Base-by-base conservation (phyloP, 2,113 vertebrate genomes). In the Nematolebias whitei region DNA sequence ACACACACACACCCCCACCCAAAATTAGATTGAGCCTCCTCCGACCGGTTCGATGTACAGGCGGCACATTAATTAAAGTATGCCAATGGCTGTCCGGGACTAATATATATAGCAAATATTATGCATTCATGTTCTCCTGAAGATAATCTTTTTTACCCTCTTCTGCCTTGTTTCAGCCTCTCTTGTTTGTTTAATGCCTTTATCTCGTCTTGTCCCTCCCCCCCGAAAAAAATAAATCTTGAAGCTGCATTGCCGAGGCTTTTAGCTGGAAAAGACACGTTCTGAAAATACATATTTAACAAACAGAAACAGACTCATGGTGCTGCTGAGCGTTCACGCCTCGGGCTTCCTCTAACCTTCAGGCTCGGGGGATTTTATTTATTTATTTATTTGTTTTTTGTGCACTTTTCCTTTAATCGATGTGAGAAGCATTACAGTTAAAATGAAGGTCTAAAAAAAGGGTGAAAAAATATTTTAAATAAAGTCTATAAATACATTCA, bases 101-200 rank as follows among this genome's bases (percentile, higher is more conserved):
- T 88, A 88, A 90, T 87, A n/a, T 90, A 83, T 77, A 68, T n/a
- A 77, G 32, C 74, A 65, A 84, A 89, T 85, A 87, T 89, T 88
- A 90, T 85, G 84, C 84, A 84, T 84, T 85, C 85, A 88, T 86
- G 82, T 83, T 81, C 80, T 68, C 70, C 76, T 88, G 74, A 85
- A 83, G 83, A 79, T 76, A 85, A 83, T 88, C 83, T 67, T 76
- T 66, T 61, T 63, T n/a, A n/a, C n/a, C n/a, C n/a, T n/a, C n/a
- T n/a, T n/a, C n/a, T n/a, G n/a, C n/a, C n/a, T n/a, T n/a, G n/a
- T n/a, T n/a, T n/a, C 43, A 63, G 71, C 15, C 47, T 61, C 15
- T 13, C 66, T 63, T 74, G 71, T 87, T 84, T 78, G 72, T 81
- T 78, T 78, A 63, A 59, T 66, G 60, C 75, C 39, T 41, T 69